Evolutionary conservation across 2,888 invertebrate species (phyloP).

Genomic region (Belgica antarctica): DNA sequence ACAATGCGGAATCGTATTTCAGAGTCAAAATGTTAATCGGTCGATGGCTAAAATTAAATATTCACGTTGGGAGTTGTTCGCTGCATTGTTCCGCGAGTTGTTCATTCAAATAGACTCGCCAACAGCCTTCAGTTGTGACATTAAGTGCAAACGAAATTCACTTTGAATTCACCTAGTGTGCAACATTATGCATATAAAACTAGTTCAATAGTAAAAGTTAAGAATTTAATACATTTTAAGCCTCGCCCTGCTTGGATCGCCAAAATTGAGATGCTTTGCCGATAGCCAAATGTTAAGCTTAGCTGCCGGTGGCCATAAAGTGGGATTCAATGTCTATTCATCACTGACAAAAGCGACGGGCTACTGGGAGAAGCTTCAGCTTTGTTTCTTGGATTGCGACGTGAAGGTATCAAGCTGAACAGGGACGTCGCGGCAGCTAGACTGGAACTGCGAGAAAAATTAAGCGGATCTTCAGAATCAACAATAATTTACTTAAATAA

Average conservation of each 20-base stretch:
- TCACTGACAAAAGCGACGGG: too few relatives aligned
- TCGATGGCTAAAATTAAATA: conserved; percentile 19
- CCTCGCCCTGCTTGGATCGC: background rate
- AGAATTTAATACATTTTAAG: background rate
- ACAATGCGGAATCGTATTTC: conserved; percentile 11
- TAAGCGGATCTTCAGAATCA: too few relatives aligned
- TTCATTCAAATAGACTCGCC: background rate
- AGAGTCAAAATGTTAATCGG: conserved; percentile 27
- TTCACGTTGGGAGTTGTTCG: background rate
- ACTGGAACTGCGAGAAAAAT: too few relatives aligned
- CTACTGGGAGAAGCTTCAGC: too few relatives aligned
- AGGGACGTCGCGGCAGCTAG: too few relatives aligned
- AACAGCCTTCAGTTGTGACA: too few relatives aligned
- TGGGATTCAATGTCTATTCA: too few relatives aligned
- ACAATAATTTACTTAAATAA: too few relatives aligned
- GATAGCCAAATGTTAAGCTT: background rate
- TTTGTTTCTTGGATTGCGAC: too few relatives aligned
- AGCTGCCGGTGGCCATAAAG: background rate
- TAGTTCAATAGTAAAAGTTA: background rate
- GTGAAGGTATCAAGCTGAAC: too few relatives aligned
- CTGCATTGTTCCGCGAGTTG: background rate
- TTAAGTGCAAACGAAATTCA: background rate
- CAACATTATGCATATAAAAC: background rate
- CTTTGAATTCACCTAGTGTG: background rate
- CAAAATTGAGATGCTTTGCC: background rate